These are phyloP conservation scores for Monochamus alternatus DNA, from an alignment of 2,888 invertebrate genomes.

Conservation along the genomic window DNA sequence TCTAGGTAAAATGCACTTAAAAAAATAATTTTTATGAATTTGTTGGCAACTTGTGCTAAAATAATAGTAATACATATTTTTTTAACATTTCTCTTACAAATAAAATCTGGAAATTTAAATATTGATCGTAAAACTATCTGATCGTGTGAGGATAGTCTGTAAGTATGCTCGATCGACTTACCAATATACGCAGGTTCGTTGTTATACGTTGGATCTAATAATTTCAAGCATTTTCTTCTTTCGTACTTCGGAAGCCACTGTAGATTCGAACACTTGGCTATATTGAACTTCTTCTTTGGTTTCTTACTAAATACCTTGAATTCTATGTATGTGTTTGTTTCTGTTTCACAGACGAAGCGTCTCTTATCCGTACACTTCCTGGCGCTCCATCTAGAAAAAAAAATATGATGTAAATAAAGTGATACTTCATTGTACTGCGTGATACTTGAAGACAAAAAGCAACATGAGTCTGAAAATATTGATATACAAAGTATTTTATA, in stretches of 20 bases:
- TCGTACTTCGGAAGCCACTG: slow-evolving; percentile 50
- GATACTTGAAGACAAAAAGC: not conserved
- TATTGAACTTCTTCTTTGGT: slow-evolving; percentile 49
- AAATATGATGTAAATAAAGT: not conserved
- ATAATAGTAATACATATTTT: too few species aligned
- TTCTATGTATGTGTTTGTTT: slow-evolving; percentile 48
- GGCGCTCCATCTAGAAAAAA: slow-evolving; percentile 76
- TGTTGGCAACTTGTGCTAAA: too few species aligned
- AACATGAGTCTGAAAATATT: not conserved
- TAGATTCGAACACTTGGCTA: slow-evolving; percentile 56
- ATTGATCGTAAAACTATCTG: too few species aligned
- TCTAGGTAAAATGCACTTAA: too few species aligned
- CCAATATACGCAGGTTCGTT: slow-evolving; percentile 43
- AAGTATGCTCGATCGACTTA: slow-evolving; percentile 26
- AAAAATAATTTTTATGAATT: too few species aligned
- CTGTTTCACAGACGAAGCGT: slow-evolving; percentile 78
- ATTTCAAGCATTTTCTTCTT: slow-evolving; percentile 53
- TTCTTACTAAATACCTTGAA: slow-evolving; percentile 51
- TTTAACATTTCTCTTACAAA: too few species aligned
- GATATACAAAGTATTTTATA: too few species aligned
- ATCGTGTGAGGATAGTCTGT: too few species aligned
- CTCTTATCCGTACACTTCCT: slow-evolving; percentile 76
- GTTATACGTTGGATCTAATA: slow-evolving; percentile 47
- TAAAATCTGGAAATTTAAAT: too few species aligned
- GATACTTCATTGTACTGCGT: too few species aligned